phyloP scores from a whole-genome alignment of 92 coral and sea anemone genomes.

The Actinernus sp. region DNA sequence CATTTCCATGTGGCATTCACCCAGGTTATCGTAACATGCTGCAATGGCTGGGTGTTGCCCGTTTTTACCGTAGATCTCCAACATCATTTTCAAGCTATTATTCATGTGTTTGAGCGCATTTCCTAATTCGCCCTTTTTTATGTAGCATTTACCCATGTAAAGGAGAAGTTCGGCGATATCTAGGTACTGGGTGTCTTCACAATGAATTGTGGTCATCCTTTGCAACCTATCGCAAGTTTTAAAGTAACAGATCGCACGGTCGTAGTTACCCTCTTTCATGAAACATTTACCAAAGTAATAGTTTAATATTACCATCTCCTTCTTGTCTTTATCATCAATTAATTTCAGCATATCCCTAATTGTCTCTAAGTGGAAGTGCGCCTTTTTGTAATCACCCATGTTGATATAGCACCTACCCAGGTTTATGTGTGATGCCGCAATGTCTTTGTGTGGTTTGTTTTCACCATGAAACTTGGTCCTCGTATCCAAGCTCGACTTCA shows the following conservation, averaged over 20 bases:
- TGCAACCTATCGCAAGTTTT: no score
- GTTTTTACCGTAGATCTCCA: background rate
- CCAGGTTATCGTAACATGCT: background rate
- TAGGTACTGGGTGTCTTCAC: no score
- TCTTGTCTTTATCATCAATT: no score
- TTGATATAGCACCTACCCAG: no score
- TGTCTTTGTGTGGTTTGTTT: background rate
- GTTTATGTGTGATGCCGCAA: background rate
- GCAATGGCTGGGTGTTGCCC: background rate
- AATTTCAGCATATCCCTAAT: no score
- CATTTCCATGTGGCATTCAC: background rate
- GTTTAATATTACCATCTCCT: no score
- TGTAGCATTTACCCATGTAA: background rate
- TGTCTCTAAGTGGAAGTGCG: no score
- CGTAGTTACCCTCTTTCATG: background rate
- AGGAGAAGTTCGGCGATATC: no score
- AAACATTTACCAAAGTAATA: constrained; percentile 3
- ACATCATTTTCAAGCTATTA: constrained; percentile 2
- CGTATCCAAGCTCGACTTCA: background rate
- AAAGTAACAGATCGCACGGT: background rate
- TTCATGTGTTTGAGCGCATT: background rate
- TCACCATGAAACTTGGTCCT: constrained; percentile 1
- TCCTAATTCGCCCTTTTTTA: background rate
- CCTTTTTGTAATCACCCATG: no score
- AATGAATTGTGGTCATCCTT: no score